Evolutionary conservation across 2,797 vertebrate genomes (phyloP).

Genomic region (Syngnathus acus): DNA sequence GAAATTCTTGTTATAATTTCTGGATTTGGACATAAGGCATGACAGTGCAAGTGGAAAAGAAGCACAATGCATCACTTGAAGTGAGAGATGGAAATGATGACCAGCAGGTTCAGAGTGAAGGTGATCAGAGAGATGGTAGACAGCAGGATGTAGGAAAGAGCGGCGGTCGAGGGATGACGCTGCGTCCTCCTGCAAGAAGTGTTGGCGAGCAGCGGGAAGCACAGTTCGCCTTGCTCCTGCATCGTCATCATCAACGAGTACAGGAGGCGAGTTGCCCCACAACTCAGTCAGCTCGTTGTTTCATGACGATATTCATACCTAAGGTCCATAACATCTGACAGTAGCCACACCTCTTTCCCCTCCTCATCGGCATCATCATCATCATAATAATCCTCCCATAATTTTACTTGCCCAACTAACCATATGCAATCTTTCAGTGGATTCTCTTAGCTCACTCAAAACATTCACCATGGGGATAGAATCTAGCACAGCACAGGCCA

Average conservation of each 20-base stretch:
- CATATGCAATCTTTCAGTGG: no score
- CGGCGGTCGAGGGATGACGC: neutral
- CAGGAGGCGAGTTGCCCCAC: neutral
- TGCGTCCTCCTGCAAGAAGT: constrained; percentile 23
- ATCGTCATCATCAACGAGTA: neutral
- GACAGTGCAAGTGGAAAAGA: neutral
- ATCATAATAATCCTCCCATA: neutral
- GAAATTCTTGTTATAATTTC: neutral
- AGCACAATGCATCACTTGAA: constrained; percentile 2
- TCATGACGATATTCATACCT: neutral
- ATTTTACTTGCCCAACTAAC: neutral
- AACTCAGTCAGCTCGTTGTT: neutral
- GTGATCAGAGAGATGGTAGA: constrained; percentile 43
- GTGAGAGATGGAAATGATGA: constrained; percentile 53
- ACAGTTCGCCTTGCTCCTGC: constrained; percentile 10
- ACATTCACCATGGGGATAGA: neutral
- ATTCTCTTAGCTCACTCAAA: neutral
- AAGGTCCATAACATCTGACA: neutral
- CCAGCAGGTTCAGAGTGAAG: constrained; percentile 56
- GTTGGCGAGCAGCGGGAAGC: constrained; percentile 29
- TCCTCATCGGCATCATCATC: neutral
- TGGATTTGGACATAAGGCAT: neutral
- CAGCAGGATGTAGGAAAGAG: constrained; percentile 15
- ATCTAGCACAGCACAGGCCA: no score
- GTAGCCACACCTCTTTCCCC: neutral